Base-by-base conservation (phyloP, 2,113 vertebrate genomes). In the Mus pahari region DNA sequence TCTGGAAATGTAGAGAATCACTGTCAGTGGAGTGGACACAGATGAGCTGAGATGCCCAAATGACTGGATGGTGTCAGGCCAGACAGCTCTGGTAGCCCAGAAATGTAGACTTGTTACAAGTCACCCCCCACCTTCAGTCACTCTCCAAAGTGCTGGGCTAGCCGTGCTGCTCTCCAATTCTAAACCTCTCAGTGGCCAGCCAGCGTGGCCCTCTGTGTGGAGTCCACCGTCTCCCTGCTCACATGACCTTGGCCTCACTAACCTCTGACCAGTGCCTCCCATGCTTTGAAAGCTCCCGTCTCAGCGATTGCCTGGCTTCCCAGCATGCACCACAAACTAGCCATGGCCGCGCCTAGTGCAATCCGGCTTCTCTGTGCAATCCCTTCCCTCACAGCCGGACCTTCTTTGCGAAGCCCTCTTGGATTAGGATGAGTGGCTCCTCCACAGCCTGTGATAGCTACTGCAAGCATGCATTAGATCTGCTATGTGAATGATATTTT, bases 261-360 rank as follows among this genome's bases (percentile, higher is more conserved):
- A 26, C 50, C 14, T 39, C 82, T 5, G 9, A 11, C 48, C 60
- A 20, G 6, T 12, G 31, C 20, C 87, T n/a, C 74, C 68, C 39
- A 20, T 0, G 12, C 33, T 50, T 64, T 14, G 17, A 3, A 8
- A 3, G 8, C 3, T 20, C 31, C 10, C 48, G n/a, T 74, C 53
- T 75, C 33, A 19, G 81, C 8, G 2, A n/a, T 5, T 19, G 9
- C 55, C 83, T 31, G 39, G 55, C 74, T 62, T 45, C 28, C 68
- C 42, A 17, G 5, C 45, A 13, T 22, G 50, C 1, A 19, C 24
- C 48, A 39, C 0, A 6, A 22, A 17, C 20, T 50, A 36, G 55
- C 81, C 24, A 5, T 19, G 10, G 8, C 19, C 6, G 55, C 3
- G 55, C 3, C 36, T 53, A 73, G 55, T 64, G 12, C 9, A 33